Evolutionary conservation across 2,113 vertebrate species (phyloP).

Genomic region (Eclectus roratus): DNA sequence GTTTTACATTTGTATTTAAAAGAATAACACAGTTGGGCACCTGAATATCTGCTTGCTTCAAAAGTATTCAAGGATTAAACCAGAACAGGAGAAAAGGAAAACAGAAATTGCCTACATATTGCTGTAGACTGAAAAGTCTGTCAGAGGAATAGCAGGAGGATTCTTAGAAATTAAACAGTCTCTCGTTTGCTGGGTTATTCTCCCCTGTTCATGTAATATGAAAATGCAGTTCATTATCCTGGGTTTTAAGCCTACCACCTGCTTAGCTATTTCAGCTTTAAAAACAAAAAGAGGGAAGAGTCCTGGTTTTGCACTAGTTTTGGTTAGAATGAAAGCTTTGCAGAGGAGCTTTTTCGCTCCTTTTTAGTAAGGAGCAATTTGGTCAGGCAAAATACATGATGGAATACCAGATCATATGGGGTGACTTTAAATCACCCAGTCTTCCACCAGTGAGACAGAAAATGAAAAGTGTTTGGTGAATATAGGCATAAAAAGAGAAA

Average conservation of each 20-base stretch:
- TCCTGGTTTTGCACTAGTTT: background rate
- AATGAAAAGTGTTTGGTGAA: background rate
- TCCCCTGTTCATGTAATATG: background rate
- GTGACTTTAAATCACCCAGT: background rate
- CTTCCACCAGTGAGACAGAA: background rate
- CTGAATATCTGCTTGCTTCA: background rate
- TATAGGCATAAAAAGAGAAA: background rate
- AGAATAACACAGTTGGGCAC: background rate
- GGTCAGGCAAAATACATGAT: background rate
- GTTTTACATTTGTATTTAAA: background rate
- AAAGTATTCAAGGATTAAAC: background rate
- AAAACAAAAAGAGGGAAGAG: background rate
- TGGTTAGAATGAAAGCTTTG: background rate
- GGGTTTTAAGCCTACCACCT: background rate
- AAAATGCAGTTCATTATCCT: constrained; percentile 18
- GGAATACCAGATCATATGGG: background rate
- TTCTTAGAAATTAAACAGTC: background rate
- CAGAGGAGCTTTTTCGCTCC: background rate
- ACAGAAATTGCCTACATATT: background rate
- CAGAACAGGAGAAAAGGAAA: background rate
- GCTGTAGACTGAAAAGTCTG: background rate
- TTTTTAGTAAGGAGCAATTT: background rate
- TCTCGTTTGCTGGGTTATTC: background rate
- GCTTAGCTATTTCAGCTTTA: background rate
- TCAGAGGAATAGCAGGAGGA: background rate